Evolutionary conservation across 2,888 invertebrate species (phyloP), one percentile per base, ranked within the genome.

Genomic region (Nomada ferruginata): DNA sequence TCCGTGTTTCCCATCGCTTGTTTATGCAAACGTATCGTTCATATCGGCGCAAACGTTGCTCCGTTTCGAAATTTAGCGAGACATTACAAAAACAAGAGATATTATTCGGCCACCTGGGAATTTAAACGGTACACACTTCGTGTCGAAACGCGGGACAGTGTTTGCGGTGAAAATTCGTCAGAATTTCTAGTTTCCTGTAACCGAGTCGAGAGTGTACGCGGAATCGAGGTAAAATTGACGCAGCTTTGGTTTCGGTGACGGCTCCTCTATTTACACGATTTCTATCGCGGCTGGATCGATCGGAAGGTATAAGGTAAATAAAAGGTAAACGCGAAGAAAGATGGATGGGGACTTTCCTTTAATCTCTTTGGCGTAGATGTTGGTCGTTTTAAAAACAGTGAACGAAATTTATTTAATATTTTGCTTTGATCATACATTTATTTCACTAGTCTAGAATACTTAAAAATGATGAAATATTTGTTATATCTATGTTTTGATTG

Each of bases 241-340:
- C 26, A 18, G 53, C 9, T 52, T 44, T 52, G 65, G 59, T 70
- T 65, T 18, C 59, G n/a, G 10, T 13, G 59, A 18, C 26, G 65
- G 36, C 20, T 50, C 20, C n/a, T 63, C 36, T 69, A 65, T 81
- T 78, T 78, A 73, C 73, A 64, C 60, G 1, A 3, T 79, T 78
- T 78, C 69, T 69, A 47, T 52, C 50, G 61, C 53, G 10, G 50
- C 47, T 11, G 18, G 61, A 65, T 64, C 68, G 68, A 79, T 72
- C 64, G 57, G 42, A n/a, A 61, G 36, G n/a, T 42, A 61, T 2
- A 20, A 61, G 42, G 42, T 42, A 61, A 42, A 42, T 20, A 61
- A 10, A 42, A 61, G 42, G 60, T 26, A 29, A 29, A 29, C 26
- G 29, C 7, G 15, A 59, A 18, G 29, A 36, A n/a, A 42, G n/a